Conservation (phyloP, 1,140 invertebrate species). For the Goniozus legneri region DNA sequence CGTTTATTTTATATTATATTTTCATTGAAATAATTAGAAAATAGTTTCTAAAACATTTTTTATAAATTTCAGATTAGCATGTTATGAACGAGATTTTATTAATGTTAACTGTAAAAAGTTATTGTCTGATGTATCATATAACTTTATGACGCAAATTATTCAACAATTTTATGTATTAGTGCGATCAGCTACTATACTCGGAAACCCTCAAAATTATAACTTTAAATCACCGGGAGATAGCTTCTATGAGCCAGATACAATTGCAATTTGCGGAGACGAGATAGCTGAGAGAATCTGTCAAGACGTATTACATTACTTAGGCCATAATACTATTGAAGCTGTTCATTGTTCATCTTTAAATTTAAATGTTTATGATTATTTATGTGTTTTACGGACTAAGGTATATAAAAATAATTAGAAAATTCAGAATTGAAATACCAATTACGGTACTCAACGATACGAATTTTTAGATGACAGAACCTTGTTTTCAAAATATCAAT, state of each 20-base stretch:
- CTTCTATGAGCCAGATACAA: slow-evolving; percentile 28
- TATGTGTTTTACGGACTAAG: too few relatives aligned
- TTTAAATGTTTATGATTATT: too few relatives aligned
- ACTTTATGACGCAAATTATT: slow-evolving; percentile 75
- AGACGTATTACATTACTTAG: slow-evolving; percentile 37
- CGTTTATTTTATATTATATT: neutral
- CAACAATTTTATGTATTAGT: slow-evolving; percentile 90
- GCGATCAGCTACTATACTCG: slow-evolving; percentile 83
- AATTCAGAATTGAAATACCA: too few relatives aligned
- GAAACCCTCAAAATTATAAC: slow-evolving; percentile 78
- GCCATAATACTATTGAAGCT: slow-evolving; percentile 33
- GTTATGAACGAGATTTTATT: slow-evolving; percentile 68
- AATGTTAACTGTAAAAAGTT: slow-evolving; percentile 63
- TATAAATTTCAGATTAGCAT: slow-evolving; percentile 66
- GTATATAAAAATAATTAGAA: too few relatives aligned
- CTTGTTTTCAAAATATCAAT: slow-evolving; percentile 54
- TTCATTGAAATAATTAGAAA: neutral
- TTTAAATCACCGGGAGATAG: slow-evolving; percentile 27
- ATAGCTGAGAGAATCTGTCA: slow-evolving; percentile 36
- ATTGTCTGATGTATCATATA: slow-evolving; percentile 60
- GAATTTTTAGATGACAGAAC: slow-evolving; percentile 46
- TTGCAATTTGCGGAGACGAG: slow-evolving; percentile 35
- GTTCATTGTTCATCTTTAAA: slow-evolving; percentile 22
- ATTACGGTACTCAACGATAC: too few relatives aligned
- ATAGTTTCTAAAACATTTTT: neutral